These are phyloP conservation scores for Cryptophagus acutangulus DNA, from an alignment of 2,888 invertebrate species.

Conservation along the genomic window DNA sequence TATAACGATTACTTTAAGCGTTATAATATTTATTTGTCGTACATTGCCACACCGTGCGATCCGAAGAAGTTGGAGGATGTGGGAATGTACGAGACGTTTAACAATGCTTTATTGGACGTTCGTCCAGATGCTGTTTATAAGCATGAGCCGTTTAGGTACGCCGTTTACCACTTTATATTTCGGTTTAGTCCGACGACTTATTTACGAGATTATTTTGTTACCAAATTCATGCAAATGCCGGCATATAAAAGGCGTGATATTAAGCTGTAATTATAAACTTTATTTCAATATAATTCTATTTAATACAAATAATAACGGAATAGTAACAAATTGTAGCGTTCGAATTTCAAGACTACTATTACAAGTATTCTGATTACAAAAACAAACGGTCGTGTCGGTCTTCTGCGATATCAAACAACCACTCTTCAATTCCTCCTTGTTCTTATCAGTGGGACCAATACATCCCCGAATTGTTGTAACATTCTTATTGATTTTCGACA, in stretches of 20 bases:
- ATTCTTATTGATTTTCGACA: slow-evolving; percentile 8
- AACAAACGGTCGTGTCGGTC: slow-evolving; percentile 21
- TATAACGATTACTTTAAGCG: slow-evolving; percentile 64
- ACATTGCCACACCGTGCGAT: slow-evolving; percentile 41
- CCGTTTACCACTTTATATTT: slow-evolving; percentile 62
- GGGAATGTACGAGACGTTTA: slow-evolving; percentile 57
- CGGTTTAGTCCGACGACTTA: slow-evolving; percentile 55
- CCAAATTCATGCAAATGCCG: slow-evolving; percentile 63
- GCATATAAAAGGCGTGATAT: slow-evolving; percentile 31
- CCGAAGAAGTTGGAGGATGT: slow-evolving; percentile 54
- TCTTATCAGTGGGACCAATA: slow-evolving; percentile 16
- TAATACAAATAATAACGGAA: neutral
- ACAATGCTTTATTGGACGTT: slow-evolving; percentile 57
- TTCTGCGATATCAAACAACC: slow-evolving; percentile 22
- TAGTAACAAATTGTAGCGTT: neutral
- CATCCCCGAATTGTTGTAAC: slow-evolving; percentile 27
- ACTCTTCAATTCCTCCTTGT: slow-evolving; percentile 14
- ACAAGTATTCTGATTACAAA: slow-evolving; percentile 26
- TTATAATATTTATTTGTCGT: slow-evolving; percentile 57
- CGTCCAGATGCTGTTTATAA: slow-evolving; percentile 61
- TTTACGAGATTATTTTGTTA: slow-evolving; percentile 57
- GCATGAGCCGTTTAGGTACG: slow-evolving; percentile 65
- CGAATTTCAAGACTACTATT: slow-evolving; percentile 18
- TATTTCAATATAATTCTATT: neutral
- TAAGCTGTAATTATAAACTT: neutral